phyloP scores from a whole-genome alignment of 35 echinoderm and acorn worm genomes.

The Chiridota heheva region DNA sequence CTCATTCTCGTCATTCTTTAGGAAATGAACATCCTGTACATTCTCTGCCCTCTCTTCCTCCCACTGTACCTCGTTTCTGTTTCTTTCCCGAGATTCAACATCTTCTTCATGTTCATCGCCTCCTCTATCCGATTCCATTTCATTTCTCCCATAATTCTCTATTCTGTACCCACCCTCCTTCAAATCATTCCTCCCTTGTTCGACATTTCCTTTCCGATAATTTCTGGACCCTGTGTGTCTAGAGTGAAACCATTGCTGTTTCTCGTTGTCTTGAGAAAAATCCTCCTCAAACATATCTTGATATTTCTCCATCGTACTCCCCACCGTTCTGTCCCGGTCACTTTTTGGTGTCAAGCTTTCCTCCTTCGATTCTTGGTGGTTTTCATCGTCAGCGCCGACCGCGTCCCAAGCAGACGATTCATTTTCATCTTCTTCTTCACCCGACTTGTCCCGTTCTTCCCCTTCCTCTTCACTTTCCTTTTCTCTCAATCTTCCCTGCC shows the following conservation, averaged over 20 bases:
- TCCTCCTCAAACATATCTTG: not conserved
- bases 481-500: not conserved
- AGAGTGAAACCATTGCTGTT: slow-evolving; percentile 25
- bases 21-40: not conserved
- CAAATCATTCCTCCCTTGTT: not conserved
- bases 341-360: too few species aligned
- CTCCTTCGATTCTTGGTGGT: too few species aligned
- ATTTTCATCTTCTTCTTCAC: slow-evolving; percentile 1
- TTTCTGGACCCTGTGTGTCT: slow-evolving; percentile 35
- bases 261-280: not conserved
- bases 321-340: too few species aligned
- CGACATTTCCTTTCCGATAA: slow-evolving; percentile 28
- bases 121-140: too few species aligned
- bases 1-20: not conserved
- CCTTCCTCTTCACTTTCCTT: not conserved
- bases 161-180: not conserved
- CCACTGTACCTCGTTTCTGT: not conserved
- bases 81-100: too few species aligned
- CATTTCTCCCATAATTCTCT: too few species aligned
- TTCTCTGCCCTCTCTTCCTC: not conserved
- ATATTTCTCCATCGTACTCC: not conserved
- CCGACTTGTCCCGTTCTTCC: not conserved
- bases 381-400: too few species aligned
- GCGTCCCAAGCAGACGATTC: too few species aligned
- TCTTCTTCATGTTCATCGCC: too few species aligned